Conservation (phyloP, 2,113 vertebrate species). For the Apus apus region DNA sequence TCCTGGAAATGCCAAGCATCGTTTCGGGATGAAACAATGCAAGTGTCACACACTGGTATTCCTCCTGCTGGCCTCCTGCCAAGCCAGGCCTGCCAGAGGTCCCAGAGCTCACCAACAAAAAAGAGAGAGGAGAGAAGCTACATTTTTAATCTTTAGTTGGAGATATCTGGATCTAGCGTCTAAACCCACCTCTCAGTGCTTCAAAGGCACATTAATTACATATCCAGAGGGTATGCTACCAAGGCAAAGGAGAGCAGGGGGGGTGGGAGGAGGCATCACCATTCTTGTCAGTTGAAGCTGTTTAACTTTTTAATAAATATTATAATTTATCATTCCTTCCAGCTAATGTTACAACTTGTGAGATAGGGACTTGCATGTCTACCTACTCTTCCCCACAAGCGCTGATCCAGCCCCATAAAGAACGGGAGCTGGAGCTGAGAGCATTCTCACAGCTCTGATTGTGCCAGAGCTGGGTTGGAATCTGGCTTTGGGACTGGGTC, state of each 20-base stretch:
- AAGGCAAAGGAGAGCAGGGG: background rate
- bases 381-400: background rate
- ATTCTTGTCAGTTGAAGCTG: background rate
- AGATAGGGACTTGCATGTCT: background rate
- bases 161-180: background rate
- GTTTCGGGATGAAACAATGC: fast-evolving
- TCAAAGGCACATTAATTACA: background rate
- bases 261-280: background rate
- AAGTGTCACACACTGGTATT: background rate
- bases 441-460: background rate
- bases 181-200: background rate
- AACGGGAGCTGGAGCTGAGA: background rate
- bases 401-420: background rate
- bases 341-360: background rate
- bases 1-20: background rate
- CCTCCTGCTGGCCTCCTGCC: background rate
- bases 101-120: background rate
- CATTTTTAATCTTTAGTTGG: background rate
- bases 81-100: background rate
- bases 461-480: background rate
- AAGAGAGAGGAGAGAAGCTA: background rate
- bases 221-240: background rate
- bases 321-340: background rate
- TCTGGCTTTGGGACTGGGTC: background rate
- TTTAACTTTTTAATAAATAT: background rate